phyloP scores from a whole-genome alignment of 1,140 invertebrate species.

The Phthorimaea operculella region DNA sequence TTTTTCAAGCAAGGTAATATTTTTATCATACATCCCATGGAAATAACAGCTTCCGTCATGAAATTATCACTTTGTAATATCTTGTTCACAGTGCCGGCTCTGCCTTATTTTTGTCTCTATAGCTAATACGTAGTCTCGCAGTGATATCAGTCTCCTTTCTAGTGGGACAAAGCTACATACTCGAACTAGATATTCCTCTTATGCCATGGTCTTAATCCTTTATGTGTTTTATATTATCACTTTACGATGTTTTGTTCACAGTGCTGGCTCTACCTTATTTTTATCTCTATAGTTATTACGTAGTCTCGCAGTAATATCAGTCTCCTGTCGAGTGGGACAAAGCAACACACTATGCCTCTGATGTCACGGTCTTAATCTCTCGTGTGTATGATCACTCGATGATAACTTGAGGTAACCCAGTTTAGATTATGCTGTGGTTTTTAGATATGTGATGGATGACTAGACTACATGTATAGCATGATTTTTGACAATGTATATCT shows the following conservation, averaged over 20 bases:
- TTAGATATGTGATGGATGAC: too few relatives aligned
- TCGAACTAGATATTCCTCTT: neutral
- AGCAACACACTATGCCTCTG: neutral
- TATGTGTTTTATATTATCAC: neutral
- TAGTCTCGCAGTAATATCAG: neutral
- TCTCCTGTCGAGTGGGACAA: neutral
- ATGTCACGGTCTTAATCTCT: conserved; percentile 2
- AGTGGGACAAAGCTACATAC: neutral
- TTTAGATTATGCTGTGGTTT: too few relatives aligned
- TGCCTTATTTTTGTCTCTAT: neutral
- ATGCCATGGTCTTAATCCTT: neutral
- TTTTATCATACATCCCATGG: too few relatives aligned
- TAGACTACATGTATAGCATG: too few relatives aligned
- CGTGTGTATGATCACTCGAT: conserved; percentile 19
- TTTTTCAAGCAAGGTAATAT: too few relatives aligned
- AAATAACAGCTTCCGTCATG: neutral
- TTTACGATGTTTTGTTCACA: too few relatives aligned
- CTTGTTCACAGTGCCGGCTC: too few relatives aligned
- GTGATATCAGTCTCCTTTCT: neutral
- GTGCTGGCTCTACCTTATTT: too few relatives aligned
- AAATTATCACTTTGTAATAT: neutral
- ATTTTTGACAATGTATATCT: too few relatives aligned
- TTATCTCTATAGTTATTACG: neutral
- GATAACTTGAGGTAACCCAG: conserved; percentile 17
- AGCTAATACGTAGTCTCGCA: neutral